Evolutionary conservation across 2,888 invertebrate genomes (phyloP), one percentile per base, ranked within the genome.

Genomic region (Aproaerema taeniolella): DNA sequence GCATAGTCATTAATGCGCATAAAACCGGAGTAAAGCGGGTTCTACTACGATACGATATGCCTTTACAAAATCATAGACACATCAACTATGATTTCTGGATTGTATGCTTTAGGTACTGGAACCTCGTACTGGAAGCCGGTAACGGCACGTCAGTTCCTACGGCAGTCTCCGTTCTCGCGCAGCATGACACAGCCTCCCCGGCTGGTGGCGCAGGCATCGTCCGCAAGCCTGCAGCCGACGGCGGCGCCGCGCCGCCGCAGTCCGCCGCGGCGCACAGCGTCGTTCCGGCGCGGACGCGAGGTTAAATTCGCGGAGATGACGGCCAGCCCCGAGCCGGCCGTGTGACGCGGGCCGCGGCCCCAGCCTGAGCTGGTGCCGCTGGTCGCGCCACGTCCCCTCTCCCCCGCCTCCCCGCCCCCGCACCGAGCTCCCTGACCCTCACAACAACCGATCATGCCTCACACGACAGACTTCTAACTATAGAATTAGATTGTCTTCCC

Each of bases 111-210:
- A n/a, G n/a, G n/a, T 51, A 8, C 69, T 80, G 82, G 70, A 20
- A 69, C 58, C 41, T 89, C 89, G 34, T 87, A 89, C 57, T 93
- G 92, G 92, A 88, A 90, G 42, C 93, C 93, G 4, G 70, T 92
- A 45, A 90, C 91, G 33, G 92, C 92, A 16, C 91, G 90, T 42
- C 93, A 93, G 71, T 93, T 93, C 65, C 90, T 92, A 11, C 87
- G 88, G 13, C 88, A 88, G 47, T 93, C 92, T 32, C 93, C 93
- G 38, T 93, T 93, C 76, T 67, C 72, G 14, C 75, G 75, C 14
- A 51, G 58, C 43, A 53, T 56, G 43, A 51, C 58, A 32, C 65
- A 66, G 39, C 70, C 77, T 7, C 68, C 77, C 15, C 70, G 75
- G 37, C 58, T 82, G 41, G 43, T 78, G 38, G 52, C 83, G 28